These are phyloP conservation scores for Lordiphosa andalusiaca DNA, from an alignment of 2,888 invertebrate species.

Conservation along the genomic window DNA sequence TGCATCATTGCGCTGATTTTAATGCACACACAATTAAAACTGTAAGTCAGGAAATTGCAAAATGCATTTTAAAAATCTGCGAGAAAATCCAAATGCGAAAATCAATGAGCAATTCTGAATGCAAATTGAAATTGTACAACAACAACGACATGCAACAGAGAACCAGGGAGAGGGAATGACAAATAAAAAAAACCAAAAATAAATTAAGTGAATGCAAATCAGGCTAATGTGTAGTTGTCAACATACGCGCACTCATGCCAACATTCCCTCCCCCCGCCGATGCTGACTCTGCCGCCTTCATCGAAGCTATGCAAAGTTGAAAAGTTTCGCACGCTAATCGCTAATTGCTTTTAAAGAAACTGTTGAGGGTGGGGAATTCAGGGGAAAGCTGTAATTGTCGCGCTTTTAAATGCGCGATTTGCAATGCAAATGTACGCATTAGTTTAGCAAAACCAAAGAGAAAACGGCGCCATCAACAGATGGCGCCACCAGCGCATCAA, in stretches of 20 bases:
- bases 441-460: slow-evolving; percentile 49
- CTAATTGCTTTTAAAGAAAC: slow-evolving; percentile 71
- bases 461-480: slow-evolving; percentile 43
- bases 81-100: slow-evolving; percentile 61
- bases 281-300: background rate
- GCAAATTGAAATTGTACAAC: slow-evolving; percentile 50
- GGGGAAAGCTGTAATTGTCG: slow-evolving; percentile 58
- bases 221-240: slow-evolving; percentile 55
- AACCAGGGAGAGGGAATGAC: slow-evolving; percentile 2
- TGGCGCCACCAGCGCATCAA: slow-evolving; percentile 42
- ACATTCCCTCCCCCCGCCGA: background rate
- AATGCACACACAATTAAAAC: slow-evolving; percentile 67
- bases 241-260: slow-evolving; percentile 27
- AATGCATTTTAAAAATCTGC: slow-evolving; percentile 61
- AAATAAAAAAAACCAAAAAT: slow-evolving; percentile 36
- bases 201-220: slow-evolving; percentile 54
- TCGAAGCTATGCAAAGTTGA: slow-evolving; percentile 35
- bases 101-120: slow-evolving; percentile 70
- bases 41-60: slow-evolving; percentile 69
- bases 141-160: slow-evolving; percentile 11
- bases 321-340: slow-evolving; percentile 66
- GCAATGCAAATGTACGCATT: slow-evolving; percentile 73
- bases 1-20: slow-evolving; percentile 65
- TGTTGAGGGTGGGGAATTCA: slow-evolving; percentile 1
- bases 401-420: slow-evolving; percentile 70